Evolutionary conservation across 2,797 vertebrate species (phyloP).

Genomic region (Pelochelys cantorii): DNA sequence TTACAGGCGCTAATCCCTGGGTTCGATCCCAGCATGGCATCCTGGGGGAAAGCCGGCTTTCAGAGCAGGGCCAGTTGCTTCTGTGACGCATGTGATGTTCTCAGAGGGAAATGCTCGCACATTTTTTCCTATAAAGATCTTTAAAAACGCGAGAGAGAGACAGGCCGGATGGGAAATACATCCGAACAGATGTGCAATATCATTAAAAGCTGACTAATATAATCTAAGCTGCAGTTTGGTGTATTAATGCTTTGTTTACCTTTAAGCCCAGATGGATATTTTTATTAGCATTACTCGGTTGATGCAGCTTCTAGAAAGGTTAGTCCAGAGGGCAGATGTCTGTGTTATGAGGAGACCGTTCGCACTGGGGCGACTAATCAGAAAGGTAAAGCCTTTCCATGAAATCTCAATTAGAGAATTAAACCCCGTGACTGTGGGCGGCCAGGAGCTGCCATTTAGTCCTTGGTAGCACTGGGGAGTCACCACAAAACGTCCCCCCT

Average conservation of each 20-base stretch:
- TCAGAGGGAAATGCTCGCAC: constrained; percentile 27
- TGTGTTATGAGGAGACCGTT: constrained; percentile 73
- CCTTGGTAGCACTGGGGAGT: constrained; percentile 46
- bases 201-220: constrained; percentile 80
- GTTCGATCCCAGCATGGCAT: constrained; percentile 31
- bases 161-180: constrained; percentile 53
- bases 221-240: constrained; percentile 79
- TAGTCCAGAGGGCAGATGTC: constrained; percentile 82
- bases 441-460: constrained; percentile 58
- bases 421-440: constrained; percentile 54
- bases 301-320: constrained; percentile 81
- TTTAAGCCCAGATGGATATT: constrained; percentile 86
- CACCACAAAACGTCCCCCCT: constrained; percentile 1
- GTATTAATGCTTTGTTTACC: constrained; percentile 86
- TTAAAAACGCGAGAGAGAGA: constrained; percentile 51
- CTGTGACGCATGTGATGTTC: neutral
- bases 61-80: neutral
- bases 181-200: constrained; percentile 81
- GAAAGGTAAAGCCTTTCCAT: constrained; percentile 63
- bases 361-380: constrained; percentile 61
- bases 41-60: constrained; percentile 12
- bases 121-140: constrained; percentile 47
- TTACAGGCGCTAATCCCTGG: constrained; percentile 48
- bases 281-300: constrained; percentile 85
- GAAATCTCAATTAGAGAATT: constrained; percentile 77